Percentiles rank a stretch among this genome's conserved stretches.
phyloP scores from a whole-genome alignment of 2,113 vertebrate genomes.

The Gallinago paraguaiae region DNA sequence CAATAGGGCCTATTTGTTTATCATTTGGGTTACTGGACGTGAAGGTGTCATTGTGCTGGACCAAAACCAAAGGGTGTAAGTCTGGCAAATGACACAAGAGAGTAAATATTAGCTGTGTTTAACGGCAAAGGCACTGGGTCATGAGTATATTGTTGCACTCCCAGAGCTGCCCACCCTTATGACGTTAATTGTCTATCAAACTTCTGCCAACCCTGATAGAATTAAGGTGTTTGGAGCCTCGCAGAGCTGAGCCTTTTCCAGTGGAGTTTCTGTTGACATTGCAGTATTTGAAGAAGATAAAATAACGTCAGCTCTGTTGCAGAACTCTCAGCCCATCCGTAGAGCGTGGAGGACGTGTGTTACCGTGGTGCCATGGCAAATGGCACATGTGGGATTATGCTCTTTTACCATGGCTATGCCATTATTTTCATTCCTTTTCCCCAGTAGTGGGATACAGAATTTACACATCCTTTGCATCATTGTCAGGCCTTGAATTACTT shows the following conservation, averaged over 20 bases:
- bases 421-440: not conserved
- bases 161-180: not conserved
- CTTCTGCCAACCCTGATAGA: fast-evolving
- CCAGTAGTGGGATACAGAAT: not conserved
- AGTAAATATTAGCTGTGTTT: not conserved
- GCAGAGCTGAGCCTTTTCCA: not conserved
- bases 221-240: not conserved
- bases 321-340: not conserved
- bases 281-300: not conserved
- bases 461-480: not conserved
- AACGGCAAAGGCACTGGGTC: not conserved
- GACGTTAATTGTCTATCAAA: not conserved
- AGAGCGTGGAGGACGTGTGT: fast-evolving
- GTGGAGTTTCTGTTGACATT: not conserved
- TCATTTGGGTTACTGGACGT: not conserved
- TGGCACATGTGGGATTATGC: not conserved
- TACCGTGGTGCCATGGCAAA: not conserved
- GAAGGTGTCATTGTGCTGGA: not conserved
- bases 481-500: not conserved
- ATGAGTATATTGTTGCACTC: not conserved
- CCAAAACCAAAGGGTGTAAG: not conserved
- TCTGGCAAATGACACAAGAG: not conserved
- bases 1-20: not conserved
- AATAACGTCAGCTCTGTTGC: fast-evolving
- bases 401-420: not conserved